Base-by-base conservation (phyloP, 2,797 vertebrate genomes). In the Enteromius radiatus region DNA sequence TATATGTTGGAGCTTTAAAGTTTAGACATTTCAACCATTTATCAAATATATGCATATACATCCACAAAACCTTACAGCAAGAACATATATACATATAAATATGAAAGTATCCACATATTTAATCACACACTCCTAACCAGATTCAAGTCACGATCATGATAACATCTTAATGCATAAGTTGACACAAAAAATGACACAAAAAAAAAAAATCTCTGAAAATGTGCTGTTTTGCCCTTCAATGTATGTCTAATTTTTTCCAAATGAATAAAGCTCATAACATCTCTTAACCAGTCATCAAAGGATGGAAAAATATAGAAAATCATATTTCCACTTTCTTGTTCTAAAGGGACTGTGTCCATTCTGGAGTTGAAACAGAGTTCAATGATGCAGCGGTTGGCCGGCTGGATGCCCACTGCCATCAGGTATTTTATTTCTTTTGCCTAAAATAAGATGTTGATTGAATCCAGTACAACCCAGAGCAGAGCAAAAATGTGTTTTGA, bases 341-440 rank as follows among this genome's bases (percentile, higher is more conserved):
- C 7, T 38, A 0, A 84, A 98, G 98, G 96, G 0, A 28, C 70
- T 0, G 83, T 94, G 80, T 93, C 94, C 0, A 12, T 95, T 0
- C 88, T 98, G 92, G 97, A 99, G 84, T 86, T 99, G 89, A 97
- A 96, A 81, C 96, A 96, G 89, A 98, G 94, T 89, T 97, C 97
- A 0, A 95, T 98, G 86, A 95, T 98, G 94, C 95, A 96, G 84
- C 92, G 96, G 45, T 89, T 99, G 41, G 96, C 94, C 0, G 97
- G 96, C 7, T 99, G 97, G 97, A 97, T 99, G 96, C 96, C 98
- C 0, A 95, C 95, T 0, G 96, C 95, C 12, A 98, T 99, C 91
- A 95, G 97, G 96, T 95, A n/a, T 12, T 4, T 36, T 19, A 33
- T 31, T 49, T 14, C 0, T 77, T 38, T 75, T 41, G 14, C 4